Evolutionary conservation across 2,113 vertebrate species (phyloP), one percentile per base, ranked within the genome.

Genomic region (Perccottus glenii): DNA sequence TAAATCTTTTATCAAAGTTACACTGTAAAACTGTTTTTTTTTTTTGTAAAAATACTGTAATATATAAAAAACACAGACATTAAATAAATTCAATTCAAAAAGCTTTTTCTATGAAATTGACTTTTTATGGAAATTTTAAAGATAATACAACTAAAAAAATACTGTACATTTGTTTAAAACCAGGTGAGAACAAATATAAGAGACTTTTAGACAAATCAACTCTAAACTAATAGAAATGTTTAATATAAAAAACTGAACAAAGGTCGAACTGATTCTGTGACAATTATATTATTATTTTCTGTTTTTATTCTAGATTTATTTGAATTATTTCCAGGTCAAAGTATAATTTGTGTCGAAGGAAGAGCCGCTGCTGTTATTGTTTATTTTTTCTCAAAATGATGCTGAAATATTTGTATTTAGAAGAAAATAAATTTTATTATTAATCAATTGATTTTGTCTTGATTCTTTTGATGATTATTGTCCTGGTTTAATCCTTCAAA

Each of bases 341-440:
- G 11, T 14, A 5, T 52, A 32, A 12, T 52, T 27, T 4, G 11
- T 55, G 52, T 53, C 3, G 19, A 27, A 27, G 19, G 35, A 42
- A 58, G 38, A 40, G 53, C 48, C 43, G 60, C 55, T 32, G 11
- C 11, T 7, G 9, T 16, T 44, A 6, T 46, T 14, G 27, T 38
- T 43, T 27, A 47, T 11, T n/a, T n/a, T 48, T 35, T 55, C 14
- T 48, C 19, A 27, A 2, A 50, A 55, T 11, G 51, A 60, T 9
- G 61, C 62, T 50, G 14, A 67, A 35, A 14, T 52, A 52, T 52
- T 15, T 47, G 32, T 45, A 60, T 43, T 35, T n/a, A 16, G 16
- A 10, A 33, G 45, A 55, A 67, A 60, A 70, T 48, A 47, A 50
- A 55, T 46, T 46, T 46, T 43, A 15, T 6, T 6, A 11, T 58